Conservation (phyloP, 2,888 invertebrate genomes). For the Oxystoma pomonae region DNA sequence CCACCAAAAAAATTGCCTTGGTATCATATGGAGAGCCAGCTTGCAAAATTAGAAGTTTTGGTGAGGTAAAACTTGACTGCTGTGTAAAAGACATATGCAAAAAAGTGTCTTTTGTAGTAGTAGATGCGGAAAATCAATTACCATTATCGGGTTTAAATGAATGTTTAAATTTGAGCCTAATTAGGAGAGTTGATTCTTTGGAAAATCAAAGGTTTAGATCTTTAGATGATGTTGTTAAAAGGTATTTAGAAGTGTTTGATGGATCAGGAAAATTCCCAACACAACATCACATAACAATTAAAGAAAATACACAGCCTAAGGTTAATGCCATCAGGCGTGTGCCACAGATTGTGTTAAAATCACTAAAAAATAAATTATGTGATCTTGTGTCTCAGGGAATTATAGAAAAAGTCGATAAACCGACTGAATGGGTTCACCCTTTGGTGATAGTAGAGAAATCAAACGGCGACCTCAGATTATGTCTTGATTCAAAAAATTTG, state of each 20-base stretch:
- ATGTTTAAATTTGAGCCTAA: conserved; percentile 13
- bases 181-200: conserved; percentile 16
- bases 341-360: conserved; percentile 9
- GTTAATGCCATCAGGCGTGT: conserved; percentile 12
- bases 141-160: conserved; percentile 13
- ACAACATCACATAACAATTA: conserved; percentile 23
- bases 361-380: conserved; percentile 11
- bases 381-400: conserved; percentile 9
- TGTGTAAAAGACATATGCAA: too few relatives aligned
- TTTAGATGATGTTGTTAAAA: too few relatives aligned
- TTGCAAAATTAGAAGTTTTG: conserved; percentile 13
- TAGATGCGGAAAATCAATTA: too few relatives aligned
- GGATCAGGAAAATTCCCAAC: conserved; percentile 18
- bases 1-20: conserved; percentile 13
- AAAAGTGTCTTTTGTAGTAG: too few relatives aligned
- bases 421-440: conserved; percentile 15
- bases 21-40: conserved; percentile 16
- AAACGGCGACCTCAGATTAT: conserved; percentile 17
- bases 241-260: conserved; percentile 18
- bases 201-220: too few relatives aligned
- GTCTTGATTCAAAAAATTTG: conserved; percentile 17
- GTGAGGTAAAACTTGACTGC: too few relatives aligned
- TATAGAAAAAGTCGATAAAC: conserved; percentile 10
- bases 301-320: conserved; percentile 17
- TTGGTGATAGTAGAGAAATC: conserved; percentile 18